Evolutionary conservation across 2,113 vertebrate genomes (phyloP).

Genomic region (Pelecanoides urinatrix): DNA sequence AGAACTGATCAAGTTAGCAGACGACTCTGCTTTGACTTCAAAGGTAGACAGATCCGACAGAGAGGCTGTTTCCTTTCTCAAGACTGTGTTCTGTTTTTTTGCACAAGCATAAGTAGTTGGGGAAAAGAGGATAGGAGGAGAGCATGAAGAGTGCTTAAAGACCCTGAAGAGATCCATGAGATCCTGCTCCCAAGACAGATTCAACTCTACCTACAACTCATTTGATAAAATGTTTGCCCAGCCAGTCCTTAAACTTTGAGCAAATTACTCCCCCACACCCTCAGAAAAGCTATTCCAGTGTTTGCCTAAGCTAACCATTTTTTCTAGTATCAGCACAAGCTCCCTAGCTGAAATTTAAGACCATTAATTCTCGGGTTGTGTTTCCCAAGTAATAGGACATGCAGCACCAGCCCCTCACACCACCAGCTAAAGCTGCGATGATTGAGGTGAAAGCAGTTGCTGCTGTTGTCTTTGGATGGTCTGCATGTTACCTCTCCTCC

Average conservation of each 20-base stretch:
- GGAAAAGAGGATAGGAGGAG: not conserved
- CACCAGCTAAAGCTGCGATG: not conserved
- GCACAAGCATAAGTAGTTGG: not conserved
- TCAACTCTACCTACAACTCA: not conserved
- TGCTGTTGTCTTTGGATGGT: not conserved
- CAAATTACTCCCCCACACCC: not conserved
- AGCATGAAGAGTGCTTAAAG: not conserved
- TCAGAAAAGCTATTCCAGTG: not conserved
- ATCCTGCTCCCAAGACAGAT: not conserved
- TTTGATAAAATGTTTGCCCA: not conserved
- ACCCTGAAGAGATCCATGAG: not conserved
- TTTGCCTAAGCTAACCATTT: not conserved
- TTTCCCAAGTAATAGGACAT: not conserved
- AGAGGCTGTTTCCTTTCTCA: not conserved
- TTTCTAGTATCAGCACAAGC: not conserved
- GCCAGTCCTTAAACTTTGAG: not conserved
- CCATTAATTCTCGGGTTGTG: not conserved
- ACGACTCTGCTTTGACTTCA: not conserved
- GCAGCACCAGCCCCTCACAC: not conserved
- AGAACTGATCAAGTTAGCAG: not conserved
- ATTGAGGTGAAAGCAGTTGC: not conserved
- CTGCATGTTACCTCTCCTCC: not conserved
- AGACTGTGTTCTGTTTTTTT: not conserved
- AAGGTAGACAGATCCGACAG: not conserved
- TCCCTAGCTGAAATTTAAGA: not conserved